Conservation (phyloP, 2,888 invertebrate species). For the Perithous albicinctus region DNA sequence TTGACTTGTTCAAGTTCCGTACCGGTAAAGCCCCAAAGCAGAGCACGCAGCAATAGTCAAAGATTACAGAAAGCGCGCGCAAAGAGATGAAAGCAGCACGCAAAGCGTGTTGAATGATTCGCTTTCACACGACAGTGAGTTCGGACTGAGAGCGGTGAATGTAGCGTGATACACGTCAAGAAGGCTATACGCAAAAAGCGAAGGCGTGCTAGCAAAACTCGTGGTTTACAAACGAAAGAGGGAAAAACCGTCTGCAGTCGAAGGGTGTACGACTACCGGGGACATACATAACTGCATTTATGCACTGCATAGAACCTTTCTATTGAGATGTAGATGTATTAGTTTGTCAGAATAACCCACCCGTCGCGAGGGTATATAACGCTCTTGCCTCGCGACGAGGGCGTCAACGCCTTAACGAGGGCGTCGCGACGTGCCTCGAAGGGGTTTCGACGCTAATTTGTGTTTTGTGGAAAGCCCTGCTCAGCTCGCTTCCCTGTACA, state of each 20-base stretch:
- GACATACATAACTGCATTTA: slow-evolving; percentile 20
- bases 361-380: slow-evolving; percentile 26
- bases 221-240: slow-evolving; percentile 22
- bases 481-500: slow-evolving; percentile 29
- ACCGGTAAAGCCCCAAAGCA: neutral
- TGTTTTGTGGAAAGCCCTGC: slow-evolving; percentile 75
- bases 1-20: slow-evolving; percentile 13
- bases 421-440: slow-evolving; percentile 43
- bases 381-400: slow-evolving; percentile 63
- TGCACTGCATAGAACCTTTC: neutral
- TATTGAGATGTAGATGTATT: neutral
- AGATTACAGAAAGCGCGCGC: slow-evolving; percentile 22
- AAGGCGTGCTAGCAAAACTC: no score
- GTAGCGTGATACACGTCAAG: slow-evolving; percentile 37
- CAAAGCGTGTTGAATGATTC: slow-evolving; percentile 38
- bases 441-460: slow-evolving; percentile 75
- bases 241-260: neutral
- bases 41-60: slow-evolving; percentile 17
- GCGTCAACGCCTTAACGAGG: slow-evolving; percentile 78
- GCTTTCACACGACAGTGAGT: slow-evolving; percentile 25
- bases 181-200: slow-evolving; percentile 7
- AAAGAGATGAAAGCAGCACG: slow-evolving; percentile 40
- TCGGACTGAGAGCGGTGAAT: slow-evolving; percentile 18
- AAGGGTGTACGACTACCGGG: neutral
- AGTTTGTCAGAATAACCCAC: neutral